Base-by-base conservation (phyloP, 2,888 invertebrate species). In the Chaetoderma sp. region DNA sequence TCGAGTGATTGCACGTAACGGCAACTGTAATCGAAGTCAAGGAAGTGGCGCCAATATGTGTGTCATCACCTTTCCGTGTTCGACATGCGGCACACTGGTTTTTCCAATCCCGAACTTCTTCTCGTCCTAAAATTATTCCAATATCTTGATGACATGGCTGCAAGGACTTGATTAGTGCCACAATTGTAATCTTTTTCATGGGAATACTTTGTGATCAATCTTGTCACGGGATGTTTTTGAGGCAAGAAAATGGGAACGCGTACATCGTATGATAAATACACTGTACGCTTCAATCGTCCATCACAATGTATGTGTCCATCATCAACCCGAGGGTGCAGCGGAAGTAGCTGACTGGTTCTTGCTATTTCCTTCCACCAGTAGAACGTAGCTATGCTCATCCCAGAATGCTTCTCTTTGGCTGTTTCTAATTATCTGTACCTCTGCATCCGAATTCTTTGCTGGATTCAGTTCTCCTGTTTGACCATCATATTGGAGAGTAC, bases 1-100 rank as follows among this genome's bases (percentile, higher is more conserved):
- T 10, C 63, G 23, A 0, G 45, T 28, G 28, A 67, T 69, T 10
- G 65, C 72, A 30, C 61, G 44, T 36, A 65, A 44, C 3, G 63
- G 52, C 18, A 44, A 30, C 25, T 50, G 32, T 6, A 54, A 8
- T 32, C 69, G 10, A n/a, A 44, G 32, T n/a, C 36, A n/a, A 23
- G 65, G 69, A 21, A 72, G 28, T 32, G 65, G 67, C 8, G 55
- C 64, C 70, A 68, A 70, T 4, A 68, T 60, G 28, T 70, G 70
- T 13, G 21, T 49, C 13, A 56, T 66, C 64, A 0, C 49, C 62
- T 42, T 67, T 71, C 2, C 32, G 8, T 1, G 58, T 30, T 57
- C 54, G 42, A 58, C 68, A 68, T 65, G 45, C 36, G 0, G 25
- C 23, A 55, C 70, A 70, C 10, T 58, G n/a, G 8, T 28, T 61